Conservation (phyloP, 1,140 invertebrate genomes). For the Paraescarpia echinospica region DNA sequence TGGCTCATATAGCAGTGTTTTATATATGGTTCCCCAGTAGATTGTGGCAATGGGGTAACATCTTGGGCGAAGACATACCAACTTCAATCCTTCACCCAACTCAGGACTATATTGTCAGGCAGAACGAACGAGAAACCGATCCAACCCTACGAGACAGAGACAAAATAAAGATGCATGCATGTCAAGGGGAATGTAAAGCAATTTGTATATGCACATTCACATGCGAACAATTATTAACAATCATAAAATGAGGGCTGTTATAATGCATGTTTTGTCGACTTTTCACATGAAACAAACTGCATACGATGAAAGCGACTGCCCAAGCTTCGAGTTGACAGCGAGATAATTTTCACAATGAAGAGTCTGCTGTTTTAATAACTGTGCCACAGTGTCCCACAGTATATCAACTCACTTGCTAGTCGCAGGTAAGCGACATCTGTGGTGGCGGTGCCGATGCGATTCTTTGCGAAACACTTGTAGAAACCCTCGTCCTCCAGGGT, state of each 20-base stretch:
- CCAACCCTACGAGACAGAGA: not conserved
- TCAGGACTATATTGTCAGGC: constrained; percentile 17
- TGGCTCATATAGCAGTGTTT: constrained; percentile 29
- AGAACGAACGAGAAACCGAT: constrained; percentile 14
- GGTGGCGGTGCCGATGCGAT: constrained; percentile 26
- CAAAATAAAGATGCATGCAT: too few relatives aligned
- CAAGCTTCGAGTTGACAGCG: too few relatives aligned
- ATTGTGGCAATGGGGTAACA: constrained; percentile 46
- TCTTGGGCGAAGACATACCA: constrained; percentile 43
- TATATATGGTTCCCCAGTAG: constrained; percentile 40
- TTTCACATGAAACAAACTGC: too few relatives aligned
- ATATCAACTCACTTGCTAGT: constrained; percentile 20
- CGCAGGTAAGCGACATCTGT: constrained; percentile 23
- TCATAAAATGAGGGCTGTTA: too few relatives aligned
- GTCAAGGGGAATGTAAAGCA: too few relatives aligned
- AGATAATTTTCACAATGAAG: too few relatives aligned
- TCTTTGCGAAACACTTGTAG: constrained; percentile 30
- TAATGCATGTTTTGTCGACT: too few relatives aligned
- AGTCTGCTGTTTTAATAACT: too few relatives aligned
- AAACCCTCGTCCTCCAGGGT: constrained; percentile 27
- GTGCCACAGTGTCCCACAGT: too few relatives aligned
- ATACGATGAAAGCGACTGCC: too few relatives aligned
- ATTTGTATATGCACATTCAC: too few relatives aligned
- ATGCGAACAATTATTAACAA: too few relatives aligned
- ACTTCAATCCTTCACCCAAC: constrained; percentile 35